Conservation (phyloP, 2,113 vertebrate species). For the Bufo bufo region DNA sequence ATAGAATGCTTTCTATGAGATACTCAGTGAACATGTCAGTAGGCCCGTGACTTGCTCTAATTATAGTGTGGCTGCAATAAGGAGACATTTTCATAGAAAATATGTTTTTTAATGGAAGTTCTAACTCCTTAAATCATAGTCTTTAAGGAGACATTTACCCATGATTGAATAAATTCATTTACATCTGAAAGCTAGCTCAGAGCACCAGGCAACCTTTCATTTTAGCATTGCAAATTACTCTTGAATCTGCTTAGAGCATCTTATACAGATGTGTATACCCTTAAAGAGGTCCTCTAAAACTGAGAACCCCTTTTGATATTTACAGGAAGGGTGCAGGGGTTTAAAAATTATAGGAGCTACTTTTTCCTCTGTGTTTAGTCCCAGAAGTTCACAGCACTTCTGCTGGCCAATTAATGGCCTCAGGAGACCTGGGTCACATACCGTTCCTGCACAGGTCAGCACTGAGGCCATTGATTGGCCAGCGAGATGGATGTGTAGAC, state of each 20-base stretch:
- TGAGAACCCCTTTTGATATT: too few species aligned
- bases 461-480: too few species aligned
- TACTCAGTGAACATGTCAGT: conserved; percentile 2
- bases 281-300: too few species aligned
- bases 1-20: background rate
- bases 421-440: too few species aligned
- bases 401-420: too few species aligned
- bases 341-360: too few species aligned
- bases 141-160: background rate
- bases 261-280: background rate
- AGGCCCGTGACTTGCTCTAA: background rate
- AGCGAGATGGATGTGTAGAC: too few species aligned
- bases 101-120: background rate
- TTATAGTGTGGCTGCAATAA: background rate
- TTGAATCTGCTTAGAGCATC: background rate
- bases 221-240: background rate
- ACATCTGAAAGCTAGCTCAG: background rate
- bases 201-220: background rate
- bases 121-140: background rate
- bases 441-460: too few species aligned
- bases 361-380: too few species aligned
- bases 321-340: too few species aligned
- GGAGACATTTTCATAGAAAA: background rate
- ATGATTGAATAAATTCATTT: background rate
- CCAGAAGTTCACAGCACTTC: too few species aligned